These are phyloP conservation scores for Chaetops frenatus DNA, from an alignment of 2,113 vertebrate genomes.

Conservation along the genomic window DNA sequence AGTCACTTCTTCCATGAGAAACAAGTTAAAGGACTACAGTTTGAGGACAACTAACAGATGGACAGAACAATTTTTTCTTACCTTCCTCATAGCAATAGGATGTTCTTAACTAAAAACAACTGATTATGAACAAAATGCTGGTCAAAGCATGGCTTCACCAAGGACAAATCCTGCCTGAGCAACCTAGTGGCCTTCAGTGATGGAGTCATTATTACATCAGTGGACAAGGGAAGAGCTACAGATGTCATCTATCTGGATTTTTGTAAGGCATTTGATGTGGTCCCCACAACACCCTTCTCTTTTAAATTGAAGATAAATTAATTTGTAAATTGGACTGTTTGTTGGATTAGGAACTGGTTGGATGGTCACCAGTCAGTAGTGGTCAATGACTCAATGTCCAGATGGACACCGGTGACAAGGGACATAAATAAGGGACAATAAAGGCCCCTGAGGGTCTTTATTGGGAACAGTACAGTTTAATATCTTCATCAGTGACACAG, in stretches of 20 bases:
- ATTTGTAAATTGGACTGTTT: background rate
- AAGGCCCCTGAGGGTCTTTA: background rate
- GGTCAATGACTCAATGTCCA: background rate
- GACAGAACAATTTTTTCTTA: background rate
- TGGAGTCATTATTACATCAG: background rate
- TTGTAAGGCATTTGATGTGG: background rate
- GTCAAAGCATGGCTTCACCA: background rate
- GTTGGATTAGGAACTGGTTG: background rate
- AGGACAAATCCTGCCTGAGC: background rate
- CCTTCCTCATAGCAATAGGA: background rate
- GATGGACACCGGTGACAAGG: background rate
- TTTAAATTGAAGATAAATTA: background rate
- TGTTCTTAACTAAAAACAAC: background rate
- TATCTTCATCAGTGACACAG: background rate
- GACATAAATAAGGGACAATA: too few species aligned
- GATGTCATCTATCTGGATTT: background rate
- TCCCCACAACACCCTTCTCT: background rate
- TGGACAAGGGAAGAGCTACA: background rate
- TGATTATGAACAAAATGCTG: background rate
- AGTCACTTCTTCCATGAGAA: background rate
- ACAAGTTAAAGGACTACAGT: background rate
- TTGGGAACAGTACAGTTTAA: fast-evolving
- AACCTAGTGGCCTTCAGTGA: background rate
- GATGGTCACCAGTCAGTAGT: background rate
- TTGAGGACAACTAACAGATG: background rate